These are phyloP conservation scores for Lateolabrax maculatus DNA, from an alignment of 2,797 vertebrate species.

Conservation along the genomic window DNA sequence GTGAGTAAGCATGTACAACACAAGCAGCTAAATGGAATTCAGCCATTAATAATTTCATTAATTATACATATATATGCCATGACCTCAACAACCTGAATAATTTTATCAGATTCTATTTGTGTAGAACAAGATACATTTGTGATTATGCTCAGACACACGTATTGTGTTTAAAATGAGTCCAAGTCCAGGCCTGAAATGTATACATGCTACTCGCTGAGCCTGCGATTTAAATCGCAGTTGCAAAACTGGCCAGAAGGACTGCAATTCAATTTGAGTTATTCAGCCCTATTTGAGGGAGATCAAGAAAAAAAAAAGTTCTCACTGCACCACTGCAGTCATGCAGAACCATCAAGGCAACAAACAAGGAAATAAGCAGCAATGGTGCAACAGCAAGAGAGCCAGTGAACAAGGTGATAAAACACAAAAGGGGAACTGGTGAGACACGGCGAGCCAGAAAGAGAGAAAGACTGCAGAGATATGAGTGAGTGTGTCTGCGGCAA, in stretches of 20 bases:
- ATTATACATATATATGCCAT: too few relatives aligned
- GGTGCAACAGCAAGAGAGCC: conserved; percentile 25
- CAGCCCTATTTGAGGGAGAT: background rate
- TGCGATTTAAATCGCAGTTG: background rate
- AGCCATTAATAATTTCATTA: too few relatives aligned
- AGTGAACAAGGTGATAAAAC: background rate
- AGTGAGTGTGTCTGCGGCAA: conserved; percentile 64
- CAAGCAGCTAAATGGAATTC: background rate
- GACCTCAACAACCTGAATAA: background rate
- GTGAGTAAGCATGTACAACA: too few relatives aligned
- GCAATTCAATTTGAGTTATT: background rate
- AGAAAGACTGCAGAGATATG: conserved; percentile 64
- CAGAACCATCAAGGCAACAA: conserved; percentile 37
- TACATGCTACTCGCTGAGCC: background rate
- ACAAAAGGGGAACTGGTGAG: background rate
- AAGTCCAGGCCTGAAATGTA: background rate
- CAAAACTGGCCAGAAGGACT: background rate
- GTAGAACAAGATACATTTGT: background rate
- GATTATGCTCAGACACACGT: too few relatives aligned
- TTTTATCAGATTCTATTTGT: background rate
- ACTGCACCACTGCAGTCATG: conserved; percentile 45
- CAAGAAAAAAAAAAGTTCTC: background rate
- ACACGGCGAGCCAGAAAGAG: conserved; percentile 15
- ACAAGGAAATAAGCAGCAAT: conserved; percentile 19
- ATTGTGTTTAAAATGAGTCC: too few relatives aligned